Percentiles rank a stretch among this genome's conserved stretches.
These are phyloP conservation scores for Catocala fraxini DNA, from an alignment of 2,888 invertebrate genomes.

Conservation along the genomic window DNA sequence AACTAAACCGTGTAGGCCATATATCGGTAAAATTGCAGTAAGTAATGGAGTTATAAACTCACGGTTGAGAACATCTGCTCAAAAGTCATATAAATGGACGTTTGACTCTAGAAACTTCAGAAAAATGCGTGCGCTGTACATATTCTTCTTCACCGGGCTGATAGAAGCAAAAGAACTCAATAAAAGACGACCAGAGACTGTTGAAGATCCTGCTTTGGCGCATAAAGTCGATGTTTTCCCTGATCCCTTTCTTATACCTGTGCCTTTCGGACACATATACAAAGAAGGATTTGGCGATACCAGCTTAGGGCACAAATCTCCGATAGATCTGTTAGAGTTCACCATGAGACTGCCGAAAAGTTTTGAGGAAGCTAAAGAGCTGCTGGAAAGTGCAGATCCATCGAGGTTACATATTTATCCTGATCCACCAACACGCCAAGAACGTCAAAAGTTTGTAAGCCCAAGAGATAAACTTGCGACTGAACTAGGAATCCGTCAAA, in stretches of 20 bases:
- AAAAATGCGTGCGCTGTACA: constrained; percentile 48
- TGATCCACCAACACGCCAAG: not conserved
- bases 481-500: constrained; percentile 4
- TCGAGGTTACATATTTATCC: constrained; percentile 11
- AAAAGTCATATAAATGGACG: constrained; percentile 18
- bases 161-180: constrained; percentile 28
- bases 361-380: constrained; percentile 27
- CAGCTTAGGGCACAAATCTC: constrained; percentile 37
- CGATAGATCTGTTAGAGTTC: constrained; percentile 54
- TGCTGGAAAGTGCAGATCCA: constrained; percentile 21
- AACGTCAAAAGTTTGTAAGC: not conserved
- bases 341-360: constrained; percentile 31
- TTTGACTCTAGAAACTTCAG: constrained; percentile 1
- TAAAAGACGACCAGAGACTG: no score
- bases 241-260: constrained; percentile 24
- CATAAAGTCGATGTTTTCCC: no score
- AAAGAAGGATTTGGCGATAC: constrained; percentile 58
- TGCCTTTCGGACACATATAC: constrained; percentile 65
- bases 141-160: constrained; percentile 42
- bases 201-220: no score
- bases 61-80: constrained; percentile 33
- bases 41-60: not conserved
- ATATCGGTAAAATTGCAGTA: no score
- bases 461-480: constrained; percentile 33
- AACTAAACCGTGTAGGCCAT: no score